These are phyloP conservation scores for Acromyrmex charruanus DNA, from an alignment of 1,140 invertebrate genomes.

Conservation along the genomic window DNA sequence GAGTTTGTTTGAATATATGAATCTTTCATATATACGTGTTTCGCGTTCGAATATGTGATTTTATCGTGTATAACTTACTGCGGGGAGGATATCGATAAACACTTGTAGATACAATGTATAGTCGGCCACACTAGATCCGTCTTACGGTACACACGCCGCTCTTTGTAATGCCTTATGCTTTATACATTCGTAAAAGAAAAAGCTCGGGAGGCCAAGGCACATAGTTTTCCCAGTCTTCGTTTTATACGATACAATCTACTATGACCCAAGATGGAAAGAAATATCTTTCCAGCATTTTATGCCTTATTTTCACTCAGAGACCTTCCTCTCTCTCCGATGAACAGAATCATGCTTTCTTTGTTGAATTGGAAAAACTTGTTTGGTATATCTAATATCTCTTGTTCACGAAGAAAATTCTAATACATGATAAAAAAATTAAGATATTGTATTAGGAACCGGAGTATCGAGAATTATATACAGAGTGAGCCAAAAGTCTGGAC, in stretches of 20 bases:
- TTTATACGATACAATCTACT: slow-evolving; percentile 42
- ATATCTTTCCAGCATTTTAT: background rate
- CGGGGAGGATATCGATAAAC: slow-evolving; percentile 57
- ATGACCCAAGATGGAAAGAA: slow-evolving; percentile 19
- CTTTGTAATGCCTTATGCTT: slow-evolving; percentile 54
- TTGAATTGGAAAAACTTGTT: background rate
- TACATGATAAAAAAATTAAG: background rate
- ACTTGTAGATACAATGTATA: slow-evolving; percentile 61
- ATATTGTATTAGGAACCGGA: background rate
- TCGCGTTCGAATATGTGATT: slow-evolving; percentile 59
- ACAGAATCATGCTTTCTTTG: background rate
- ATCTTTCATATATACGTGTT: slow-evolving; percentile 61
- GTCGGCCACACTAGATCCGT: slow-evolving; percentile 37
- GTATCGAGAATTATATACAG: background rate
- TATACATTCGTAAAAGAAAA: slow-evolving; percentile 44
- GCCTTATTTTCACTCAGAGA: slow-evolving; percentile 15
- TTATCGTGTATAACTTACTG: slow-evolving; percentile 55
- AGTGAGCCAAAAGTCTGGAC: too few relatives aligned
- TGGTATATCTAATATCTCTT: background rate
- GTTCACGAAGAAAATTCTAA: slow-evolving; percentile 4
- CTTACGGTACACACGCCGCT: slow-evolving; percentile 15
- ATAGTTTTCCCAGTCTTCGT: background rate
- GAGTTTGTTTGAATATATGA: slow-evolving; percentile 67
- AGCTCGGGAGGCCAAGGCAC: background rate
- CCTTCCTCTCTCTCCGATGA: background rate